phyloP scores from a whole-genome alignment of 1,140 invertebrate genomes.

The Zelostemma sp. region DNA sequence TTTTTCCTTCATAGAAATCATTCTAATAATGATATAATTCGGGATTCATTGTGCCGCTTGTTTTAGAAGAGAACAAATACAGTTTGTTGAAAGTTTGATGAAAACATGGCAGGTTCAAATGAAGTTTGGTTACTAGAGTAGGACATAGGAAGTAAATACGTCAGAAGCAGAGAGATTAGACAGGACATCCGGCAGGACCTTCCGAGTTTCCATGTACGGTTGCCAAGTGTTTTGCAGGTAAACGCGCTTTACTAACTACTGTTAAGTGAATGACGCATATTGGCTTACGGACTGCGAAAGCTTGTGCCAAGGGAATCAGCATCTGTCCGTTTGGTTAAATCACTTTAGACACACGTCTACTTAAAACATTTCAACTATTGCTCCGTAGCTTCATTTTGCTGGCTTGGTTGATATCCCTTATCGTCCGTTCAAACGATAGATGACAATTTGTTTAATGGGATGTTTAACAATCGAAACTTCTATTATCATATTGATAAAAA shows the following conservation, averaged over 20 bases:
- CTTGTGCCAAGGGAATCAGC: slow-evolving; percentile 10
- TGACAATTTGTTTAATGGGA: too few relatives aligned
- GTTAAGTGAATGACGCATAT: slow-evolving; percentile 26
- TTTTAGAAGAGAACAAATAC: background rate
- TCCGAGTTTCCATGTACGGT: slow-evolving; percentile 6
- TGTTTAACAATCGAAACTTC: too few relatives aligned
- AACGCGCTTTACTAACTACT: slow-evolving; percentile 20
- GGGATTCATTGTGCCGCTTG: background rate
- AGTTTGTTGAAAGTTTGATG: slow-evolving; percentile 9
- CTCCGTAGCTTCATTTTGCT: background rate
- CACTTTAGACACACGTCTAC: slow-evolving; percentile 11
- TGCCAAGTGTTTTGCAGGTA: slow-evolving; percentile 11
- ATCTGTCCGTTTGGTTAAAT: slow-evolving; percentile 18
- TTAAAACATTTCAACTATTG: background rate
- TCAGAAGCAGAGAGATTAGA: slow-evolving; percentile 10
- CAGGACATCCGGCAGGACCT: slow-evolving; percentile 6
- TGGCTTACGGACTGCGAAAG: slow-evolving; percentile 24
- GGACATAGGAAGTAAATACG: slow-evolving; percentile 3
- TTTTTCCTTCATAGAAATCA: too few relatives aligned
- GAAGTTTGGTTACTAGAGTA: slow-evolving; percentile 2
- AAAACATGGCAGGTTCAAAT: slow-evolving; percentile 4
- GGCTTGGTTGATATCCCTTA: too few relatives aligned
- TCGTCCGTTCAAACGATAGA: too few relatives aligned
- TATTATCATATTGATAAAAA: slow-evolving; percentile 4
- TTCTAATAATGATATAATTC: too few relatives aligned